Conservation (phyloP, 2,888 invertebrate species). For the Drosophila planitibia region DNA sequence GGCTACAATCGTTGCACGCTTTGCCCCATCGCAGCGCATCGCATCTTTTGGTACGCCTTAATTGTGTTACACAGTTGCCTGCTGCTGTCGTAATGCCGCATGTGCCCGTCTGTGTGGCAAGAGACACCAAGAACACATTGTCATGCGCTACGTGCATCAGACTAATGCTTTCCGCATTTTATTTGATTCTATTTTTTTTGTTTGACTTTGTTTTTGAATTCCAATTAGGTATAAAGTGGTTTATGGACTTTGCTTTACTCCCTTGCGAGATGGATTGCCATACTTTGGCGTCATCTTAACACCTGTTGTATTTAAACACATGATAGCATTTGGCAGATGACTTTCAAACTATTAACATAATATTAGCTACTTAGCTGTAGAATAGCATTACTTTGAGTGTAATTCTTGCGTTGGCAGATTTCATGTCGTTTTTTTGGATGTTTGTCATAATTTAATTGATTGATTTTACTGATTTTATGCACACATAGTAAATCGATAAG, state of each 20-base stretch:
- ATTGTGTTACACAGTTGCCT: constrained; percentile 59
- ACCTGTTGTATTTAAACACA: background rate
- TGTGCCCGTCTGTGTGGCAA: constrained; percentile 2
- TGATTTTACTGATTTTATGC: background rate
- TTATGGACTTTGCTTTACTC: too few relatives aligned
- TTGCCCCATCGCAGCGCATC: constrained; percentile 2
- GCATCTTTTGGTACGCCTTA: constrained; percentile 42
- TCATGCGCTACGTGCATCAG: constrained; percentile 1
- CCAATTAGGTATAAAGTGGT: background rate
- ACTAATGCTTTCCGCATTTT: background rate
- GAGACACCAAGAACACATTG: background rate
- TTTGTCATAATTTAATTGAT: background rate
- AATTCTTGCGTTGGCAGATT: background rate
- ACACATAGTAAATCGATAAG: background rate
- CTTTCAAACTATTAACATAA: background rate
- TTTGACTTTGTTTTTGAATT: background rate
- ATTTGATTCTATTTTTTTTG: background rate
- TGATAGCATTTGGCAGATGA: background rate
- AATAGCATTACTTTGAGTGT: background rate
- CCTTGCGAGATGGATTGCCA: background rate
- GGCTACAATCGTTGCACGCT: background rate
- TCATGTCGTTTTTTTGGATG: background rate
- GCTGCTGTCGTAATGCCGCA: constrained; percentile 51
- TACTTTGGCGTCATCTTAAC: background rate
- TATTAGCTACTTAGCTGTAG: background rate